Base-by-base conservation (phyloP, 1,140 invertebrate genomes). In the Gryllus bimaculatus region DNA sequence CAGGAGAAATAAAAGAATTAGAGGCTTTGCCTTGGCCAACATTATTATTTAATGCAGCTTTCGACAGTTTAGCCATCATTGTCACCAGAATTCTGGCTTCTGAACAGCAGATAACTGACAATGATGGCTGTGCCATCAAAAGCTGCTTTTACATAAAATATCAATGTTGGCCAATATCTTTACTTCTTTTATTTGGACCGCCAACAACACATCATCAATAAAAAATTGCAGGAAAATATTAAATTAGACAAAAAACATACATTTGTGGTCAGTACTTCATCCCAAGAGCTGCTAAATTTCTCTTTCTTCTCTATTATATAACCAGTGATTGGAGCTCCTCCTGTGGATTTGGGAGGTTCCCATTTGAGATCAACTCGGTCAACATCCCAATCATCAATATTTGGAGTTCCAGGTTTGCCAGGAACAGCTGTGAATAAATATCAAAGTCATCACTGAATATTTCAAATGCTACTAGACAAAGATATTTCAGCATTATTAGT, bases 241-340 rank as follows among this genome's bases (percentile, higher is more conserved):
- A 39, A 39, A 39, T 39, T 39, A 39, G 26, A 39, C 26, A 39
- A 48, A 74, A 77, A 75, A 80, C 87, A 87, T 86, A 92, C 91
- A 83, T 90, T 89, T 7, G 94, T 95, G 74, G 90, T 91, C n/a
- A 93, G 88, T 81, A 95, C 92, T 87, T 97, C 94, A 83, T 95
- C 94, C 96, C 96, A 98, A 47, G 91, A 88, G 8, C 91, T 90
- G 6, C 93, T 93, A 81, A 94, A 94, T 85, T 97, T 97, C 83
- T 98, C 96, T 85, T 96, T 98, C 88, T 97, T 98, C 87, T 99
- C 98, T 83, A 99, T 94, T 78, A 99, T 89, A 84, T 99, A 99
- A 74, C 95, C 94, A 74, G 92, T 94, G 83, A 99, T 98, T 54
- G 97, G 95, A 15, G 96, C 96, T 73, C 98, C 97, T 47, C 97